phyloP scores from a whole-genome alignment of 1,140 invertebrate species.

The Mycetomoellerius zeteki region DNA sequence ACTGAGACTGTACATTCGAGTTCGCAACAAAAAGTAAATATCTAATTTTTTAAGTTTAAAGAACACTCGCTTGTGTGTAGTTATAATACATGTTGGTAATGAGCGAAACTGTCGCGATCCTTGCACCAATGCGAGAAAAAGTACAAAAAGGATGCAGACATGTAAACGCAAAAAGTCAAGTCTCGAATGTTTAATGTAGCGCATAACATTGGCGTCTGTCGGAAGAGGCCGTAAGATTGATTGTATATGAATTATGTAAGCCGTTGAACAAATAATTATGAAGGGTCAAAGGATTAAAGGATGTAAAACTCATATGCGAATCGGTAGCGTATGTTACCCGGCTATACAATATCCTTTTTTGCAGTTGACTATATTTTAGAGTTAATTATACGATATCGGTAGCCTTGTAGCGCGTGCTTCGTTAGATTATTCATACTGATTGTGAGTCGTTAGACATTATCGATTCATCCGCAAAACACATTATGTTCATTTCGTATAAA shows the following conservation, averaged over 20 bases:
- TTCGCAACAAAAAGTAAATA: neutral
- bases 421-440: neutral
- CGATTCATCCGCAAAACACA: neutral
- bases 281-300: slow-evolving; percentile 37
- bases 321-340: slow-evolving; percentile 9
- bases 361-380: slow-evolving; percentile 2
- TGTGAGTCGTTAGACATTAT: neutral
- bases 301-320: slow-evolving; percentile 20
- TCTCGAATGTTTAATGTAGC: slow-evolving; percentile 12
- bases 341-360: neutral
- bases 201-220: slow-evolving; percentile 24
- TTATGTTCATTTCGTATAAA: neutral
- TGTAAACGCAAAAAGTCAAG: slow-evolving; percentile 13
- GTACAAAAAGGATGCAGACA: neutral
- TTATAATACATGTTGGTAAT: neutral
- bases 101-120: slow-evolving; percentile 9
- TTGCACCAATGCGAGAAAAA: neutral
- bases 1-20: neutral
- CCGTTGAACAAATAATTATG: neutral
- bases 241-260: slow-evolving; percentile 4
- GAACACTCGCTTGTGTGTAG: neutral
- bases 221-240: slow-evolving; percentile 28
- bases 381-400: slow-evolving; percentile 17
- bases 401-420: neutral
- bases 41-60: neutral